Percentiles rank a stretch among this genome's conserved stretches.
Evolutionary conservation across 2,113 vertebrate species (phyloP).

Genomic region (Pycnonotus jocosus): DNA sequence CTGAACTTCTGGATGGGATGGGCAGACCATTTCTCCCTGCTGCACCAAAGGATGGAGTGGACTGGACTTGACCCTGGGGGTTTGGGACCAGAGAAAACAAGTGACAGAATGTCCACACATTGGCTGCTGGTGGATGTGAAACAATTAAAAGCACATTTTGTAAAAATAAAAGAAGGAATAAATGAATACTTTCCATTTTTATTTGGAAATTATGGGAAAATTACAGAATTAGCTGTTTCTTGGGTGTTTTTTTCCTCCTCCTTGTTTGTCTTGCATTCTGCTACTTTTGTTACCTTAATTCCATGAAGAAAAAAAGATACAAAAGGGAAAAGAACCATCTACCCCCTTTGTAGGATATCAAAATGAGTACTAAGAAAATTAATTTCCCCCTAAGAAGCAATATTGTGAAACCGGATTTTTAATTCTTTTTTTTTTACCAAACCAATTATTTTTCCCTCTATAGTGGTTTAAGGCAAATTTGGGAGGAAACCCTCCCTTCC

Average conservation of each 20-base stretch:
- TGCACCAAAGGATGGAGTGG: neutral
- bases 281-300: neutral
- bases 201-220: neutral
- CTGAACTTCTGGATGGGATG: neutral
- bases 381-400: neutral
- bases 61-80: neutral
- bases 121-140: neutral
- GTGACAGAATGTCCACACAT: neutral
- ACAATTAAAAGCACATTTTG: neutral
- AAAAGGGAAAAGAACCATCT: neutral
- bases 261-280: neutral
- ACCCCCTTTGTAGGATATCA: neutral
- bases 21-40: neutral
- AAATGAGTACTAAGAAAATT: neutral
- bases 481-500: too few species aligned
- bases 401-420: neutral
- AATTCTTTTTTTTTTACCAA: neutral
- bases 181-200: neutral
- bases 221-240: neutral
- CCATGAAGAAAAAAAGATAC: neutral
- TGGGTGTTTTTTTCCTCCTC: neutral
- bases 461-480: too few species aligned
- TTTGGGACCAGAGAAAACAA: neutral
- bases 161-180: neutral
- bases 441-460: neutral